Base-by-base conservation (phyloP, 1,140 invertebrate genomes). In the Heliconius melpomene region DNA sequence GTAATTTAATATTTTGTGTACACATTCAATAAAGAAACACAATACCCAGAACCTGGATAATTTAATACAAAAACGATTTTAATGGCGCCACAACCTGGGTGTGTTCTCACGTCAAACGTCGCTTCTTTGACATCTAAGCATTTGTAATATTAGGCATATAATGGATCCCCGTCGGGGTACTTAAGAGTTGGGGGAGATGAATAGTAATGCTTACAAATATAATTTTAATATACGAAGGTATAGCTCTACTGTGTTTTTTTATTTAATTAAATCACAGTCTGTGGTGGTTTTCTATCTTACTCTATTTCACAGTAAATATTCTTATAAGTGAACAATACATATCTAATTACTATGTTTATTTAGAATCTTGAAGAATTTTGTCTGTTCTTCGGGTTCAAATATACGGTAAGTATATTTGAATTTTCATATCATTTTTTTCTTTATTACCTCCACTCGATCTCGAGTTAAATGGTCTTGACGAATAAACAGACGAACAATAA, bases 61-160 rank as follows among this genome's bases (percentile, higher is more conserved):
- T 71, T 36, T 50, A 78, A 72, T 74, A 50, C 23, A 79, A 79
- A 79, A 84, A 82, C 75, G 79, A 72, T 79, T 81, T 83, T 83
- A 80, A 83, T 79, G 81, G 79, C 82, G 76, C 70, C 81, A 84
- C 89, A 89, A 86, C 81, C 79, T 89, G 90, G 66, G 86, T 88
- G 87, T 89, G 88, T 92, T 92, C 91, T 85, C 91, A 92, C 87
- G 85, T 92, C 91, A 91, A 82, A 87, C 85, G 91, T 93, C 91
- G 71, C 75, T 71, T 80, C 72, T 86, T 88, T 90, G 90, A 93
- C 91, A 91, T 88, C 84, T 57, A 83, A 92, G 87, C 91, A 93
- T 93, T 93, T 88, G 89, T 93, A 90, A 93, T 90, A 88, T 86
- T 85, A 75, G 83, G 80, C 76, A 80, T 84, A 90, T 90, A 93